Conservation (phyloP, 2,797 vertebrate genomes). For the Paramormyrops hopkinsi region DNA sequence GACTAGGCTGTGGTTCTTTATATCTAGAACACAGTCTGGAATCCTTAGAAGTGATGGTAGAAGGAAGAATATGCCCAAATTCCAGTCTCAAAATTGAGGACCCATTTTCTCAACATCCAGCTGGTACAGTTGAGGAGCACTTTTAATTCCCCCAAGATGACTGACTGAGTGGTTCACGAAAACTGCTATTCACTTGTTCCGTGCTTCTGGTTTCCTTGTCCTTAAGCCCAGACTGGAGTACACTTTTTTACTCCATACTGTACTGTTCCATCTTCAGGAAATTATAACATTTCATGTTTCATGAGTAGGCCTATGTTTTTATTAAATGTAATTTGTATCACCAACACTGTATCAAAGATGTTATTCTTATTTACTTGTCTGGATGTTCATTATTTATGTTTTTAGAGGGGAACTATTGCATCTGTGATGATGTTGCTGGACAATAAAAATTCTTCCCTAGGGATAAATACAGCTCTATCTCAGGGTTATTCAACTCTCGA, state of each 20-base stretch:
- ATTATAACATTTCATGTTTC: not conserved
- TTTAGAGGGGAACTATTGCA: not conserved
- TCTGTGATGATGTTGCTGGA: not conserved
- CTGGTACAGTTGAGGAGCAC: not conserved
- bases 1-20: not conserved
- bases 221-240: not conserved
- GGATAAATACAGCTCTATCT: not conserved
- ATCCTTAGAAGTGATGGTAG: not conserved
- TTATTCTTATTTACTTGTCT: not conserved
- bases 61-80: not conserved
- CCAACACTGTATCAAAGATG: not conserved
- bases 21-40: not conserved
- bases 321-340: not conserved
- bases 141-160: not conserved
- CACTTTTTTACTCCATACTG: not conserved
- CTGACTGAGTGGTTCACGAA: not conserved
- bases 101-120: not conserved
- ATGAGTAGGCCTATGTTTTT: not conserved
- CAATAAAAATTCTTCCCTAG: not conserved
- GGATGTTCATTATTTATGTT: not conserved
- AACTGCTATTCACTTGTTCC: not conserved
- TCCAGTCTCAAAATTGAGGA: not conserved
- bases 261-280: not conserved
- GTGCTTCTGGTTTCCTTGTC: not conserved
- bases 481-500: too few relatives aligned